Base-by-base conservation (phyloP, 2,888 invertebrate species). In the Neria commutata region DNA sequence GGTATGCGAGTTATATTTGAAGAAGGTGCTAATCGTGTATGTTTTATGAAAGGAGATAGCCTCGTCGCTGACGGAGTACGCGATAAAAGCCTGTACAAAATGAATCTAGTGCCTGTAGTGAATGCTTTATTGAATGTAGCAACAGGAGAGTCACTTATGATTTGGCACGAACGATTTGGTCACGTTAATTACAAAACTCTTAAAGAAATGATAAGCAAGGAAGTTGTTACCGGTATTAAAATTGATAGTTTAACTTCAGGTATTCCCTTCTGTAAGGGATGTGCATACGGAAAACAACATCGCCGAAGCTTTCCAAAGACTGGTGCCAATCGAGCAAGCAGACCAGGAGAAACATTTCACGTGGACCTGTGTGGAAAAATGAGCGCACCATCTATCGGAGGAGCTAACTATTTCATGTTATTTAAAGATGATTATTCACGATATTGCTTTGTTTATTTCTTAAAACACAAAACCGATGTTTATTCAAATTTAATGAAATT, bases 161-260 rank as follows among this genome's bases (percentile, higher is more conserved):
- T 67, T 3, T 67, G 69, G 68, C 68, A 71, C 29, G 67, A 70
- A 40, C 29, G 67, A 14, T 26, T 70, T 21, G 66, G 64, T 6
- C 67, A 64, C 16, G 66, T 64, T 24, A 66, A 67, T 53, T 64
- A 58, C 37, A 58, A 58, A 11, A 62, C 53, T 19, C 52, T 62
- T 8, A 2, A 34, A 11, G 56, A 56, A 16, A 60, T 57, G 59
- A 26, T 33, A 16, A n/a, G 26, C 8, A 53, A 49, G 1, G 8
- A 16, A 42, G 17, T 42, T 16, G 50, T 59, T 21, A 25, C 40
- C 11, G 45, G 26, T n/a, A 26, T 56, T 1, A 25, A 48, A 24
- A 48, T 62, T 16, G 45, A 58, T 25, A 25, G 33, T 3, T 11
- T 11, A 10, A 3, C 25, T 6, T 24, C 24, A 16, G 46, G 49